phyloP scores from a whole-genome alignment of 2,113 vertebrate species.

The Antechinus flavipes region DNA sequence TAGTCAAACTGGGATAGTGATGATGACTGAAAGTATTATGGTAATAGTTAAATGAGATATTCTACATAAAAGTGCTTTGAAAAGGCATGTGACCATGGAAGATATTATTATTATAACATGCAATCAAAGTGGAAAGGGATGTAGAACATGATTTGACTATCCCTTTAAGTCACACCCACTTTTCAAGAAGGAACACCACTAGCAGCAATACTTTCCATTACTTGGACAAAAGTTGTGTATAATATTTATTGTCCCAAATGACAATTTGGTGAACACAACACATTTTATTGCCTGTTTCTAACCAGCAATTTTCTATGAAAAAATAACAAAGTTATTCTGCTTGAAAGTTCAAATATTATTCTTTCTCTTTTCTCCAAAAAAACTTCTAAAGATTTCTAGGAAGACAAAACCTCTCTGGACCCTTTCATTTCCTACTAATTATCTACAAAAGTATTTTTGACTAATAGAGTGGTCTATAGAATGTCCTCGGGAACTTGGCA shows the following conservation, averaged over 20 bases:
- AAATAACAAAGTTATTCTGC: slow-evolving; percentile 65
- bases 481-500: slow-evolving; percentile 62
- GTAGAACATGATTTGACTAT: background rate
- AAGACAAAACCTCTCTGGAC: slow-evolving; percentile 73
- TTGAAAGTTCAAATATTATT: slow-evolving; percentile 64
- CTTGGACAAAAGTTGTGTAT: slow-evolving; percentile 53
- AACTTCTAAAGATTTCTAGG: slow-evolving; percentile 76
- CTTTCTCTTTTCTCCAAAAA: slow-evolving; percentile 74
- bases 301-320: slow-evolving; percentile 71
- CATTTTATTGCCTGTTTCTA: slow-evolving; percentile 66
- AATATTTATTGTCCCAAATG: slow-evolving; percentile 34
- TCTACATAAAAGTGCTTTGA: background rate
- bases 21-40: background rate
- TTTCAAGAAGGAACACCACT: slow-evolving; percentile 36
- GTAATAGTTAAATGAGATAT: background rate
- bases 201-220: slow-evolving; percentile 35
- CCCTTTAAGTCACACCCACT: background rate
- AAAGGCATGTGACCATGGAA: background rate
- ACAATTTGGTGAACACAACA: slow-evolving; percentile 48
- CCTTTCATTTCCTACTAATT: slow-evolving; percentile 80
- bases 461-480: slow-evolving; percentile 73
- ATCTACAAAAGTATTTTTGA: slow-evolving; percentile 74
- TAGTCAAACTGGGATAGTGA: background rate
- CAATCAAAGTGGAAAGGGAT: background rate
- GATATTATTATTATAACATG: background rate